Evolutionary conservation across 2,888 invertebrate genomes (phyloP), one percentile per base, ranked within the genome.

Genomic region (Drosophila ezoana): DNA sequence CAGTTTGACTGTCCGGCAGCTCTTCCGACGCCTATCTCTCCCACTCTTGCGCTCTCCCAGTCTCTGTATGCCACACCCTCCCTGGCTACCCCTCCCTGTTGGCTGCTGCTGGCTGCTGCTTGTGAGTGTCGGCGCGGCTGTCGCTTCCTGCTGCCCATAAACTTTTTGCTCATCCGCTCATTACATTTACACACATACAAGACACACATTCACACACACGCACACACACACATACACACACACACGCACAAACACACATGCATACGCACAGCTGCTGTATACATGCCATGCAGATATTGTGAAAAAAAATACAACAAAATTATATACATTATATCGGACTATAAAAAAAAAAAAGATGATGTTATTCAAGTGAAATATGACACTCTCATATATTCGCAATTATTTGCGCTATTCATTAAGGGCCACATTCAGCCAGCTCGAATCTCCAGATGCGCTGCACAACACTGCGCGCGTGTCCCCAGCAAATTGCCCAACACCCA

Each of bases 331-430:
- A 64, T 56, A 60, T 41, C 51, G 38, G 35, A 11, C 48, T 33
- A 48, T 35, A 49, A 35, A 66, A 60, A 58, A 49, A 23, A 62
- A 63, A 68, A 65, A 67, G 59, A 65, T 72, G 66, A 72, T 78
- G 73, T 71, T 83, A 75, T 80, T 74, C 68, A 72, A 72, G 80
- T 83, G 76, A 83, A 83, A 86, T 83, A 86, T 86, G 86, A 83
- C 86, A 83, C 83, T 80, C 69, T 68, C 76, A 79, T 80, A 83
- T 83, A 83, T 86, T 79, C 65, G 76, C 86, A 86, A 83, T 83
- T 83, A 83, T 86, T 83, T 83, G 83, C 74, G 81, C 84, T 76
- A 80, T 83, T 85, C 86, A 83, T 77, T 69, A 61, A 67, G 58
- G 62, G 43, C 44, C 52, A 33, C 47, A 53, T 56, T 70, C 82